Percentiles rank a stretch among this genome's conserved stretches.
phyloP scores from a whole-genome alignment of 2,797 vertebrate species.

The Danionella dracula region DNA sequence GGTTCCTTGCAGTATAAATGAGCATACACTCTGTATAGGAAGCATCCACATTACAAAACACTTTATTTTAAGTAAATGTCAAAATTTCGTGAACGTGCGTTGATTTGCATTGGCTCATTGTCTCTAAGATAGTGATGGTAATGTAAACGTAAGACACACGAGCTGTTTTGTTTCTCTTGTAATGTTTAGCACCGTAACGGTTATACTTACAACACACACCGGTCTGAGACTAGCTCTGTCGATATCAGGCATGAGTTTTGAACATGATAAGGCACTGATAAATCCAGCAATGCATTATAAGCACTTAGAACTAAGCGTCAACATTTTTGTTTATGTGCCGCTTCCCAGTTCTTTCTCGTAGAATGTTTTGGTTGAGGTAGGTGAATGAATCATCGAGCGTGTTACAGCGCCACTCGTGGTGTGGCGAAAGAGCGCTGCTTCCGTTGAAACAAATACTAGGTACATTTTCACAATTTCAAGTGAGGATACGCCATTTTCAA shows the following conservation, averaged over 20 bases:
- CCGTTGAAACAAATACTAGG: too few relatives aligned
- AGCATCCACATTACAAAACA: too few relatives aligned
- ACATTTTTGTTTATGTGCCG: slow-evolving; percentile 5
- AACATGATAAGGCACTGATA: not conserved
- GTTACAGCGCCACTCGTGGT: not conserved
- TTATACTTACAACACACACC: slow-evolving; percentile 20
- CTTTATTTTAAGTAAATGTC: too few relatives aligned
- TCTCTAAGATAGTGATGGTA: too few relatives aligned
- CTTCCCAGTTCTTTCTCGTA: not conserved
- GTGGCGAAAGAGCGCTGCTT: too few relatives aligned
- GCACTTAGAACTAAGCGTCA: not conserved
- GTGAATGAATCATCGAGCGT: not conserved
- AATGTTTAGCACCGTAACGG: not conserved
- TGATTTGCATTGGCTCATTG: too few relatives aligned
- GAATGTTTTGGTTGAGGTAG: not conserved
- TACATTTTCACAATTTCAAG: too few relatives aligned
- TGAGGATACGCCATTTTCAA: too few relatives aligned
- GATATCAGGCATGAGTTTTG: not conserved
- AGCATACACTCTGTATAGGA: too few relatives aligned
- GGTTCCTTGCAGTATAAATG: too few relatives aligned
- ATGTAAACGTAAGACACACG: too few relatives aligned
- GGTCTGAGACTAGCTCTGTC: not conserved
- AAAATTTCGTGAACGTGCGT: too few relatives aligned
- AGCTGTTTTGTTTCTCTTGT: not conserved
- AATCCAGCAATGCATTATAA: not conserved